A percentile compares a stretch with the other conserved stretches of the same genome.
phyloP scores from a whole-genome alignment of 2,797 vertebrate genomes.

The Molossus alvarezi region DNA sequence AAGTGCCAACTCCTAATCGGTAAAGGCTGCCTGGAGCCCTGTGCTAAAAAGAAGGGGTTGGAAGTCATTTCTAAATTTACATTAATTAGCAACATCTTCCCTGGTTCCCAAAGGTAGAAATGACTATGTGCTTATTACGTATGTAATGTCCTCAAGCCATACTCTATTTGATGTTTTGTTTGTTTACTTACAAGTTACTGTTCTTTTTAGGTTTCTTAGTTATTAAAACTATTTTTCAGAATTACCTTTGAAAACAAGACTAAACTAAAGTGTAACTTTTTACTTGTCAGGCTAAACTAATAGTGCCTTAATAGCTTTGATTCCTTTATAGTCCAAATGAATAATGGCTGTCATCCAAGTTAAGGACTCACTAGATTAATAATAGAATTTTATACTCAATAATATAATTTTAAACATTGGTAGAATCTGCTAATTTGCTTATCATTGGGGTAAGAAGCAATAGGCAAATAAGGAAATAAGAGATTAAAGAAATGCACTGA shows the following conservation, averaged over 20 bases:
- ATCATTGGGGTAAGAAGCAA: constrained; percentile 50
- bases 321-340: constrained; percentile 60
- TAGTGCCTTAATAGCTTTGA: constrained; percentile 55
- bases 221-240: constrained; percentile 78
- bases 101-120: constrained; percentile 32
- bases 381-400: constrained; percentile 61
- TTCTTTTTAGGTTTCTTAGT: constrained; percentile 60
- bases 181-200: constrained; percentile 54
- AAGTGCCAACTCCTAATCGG: constrained; percentile 16
- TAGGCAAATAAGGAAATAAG: constrained; percentile 63
- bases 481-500: constrained; percentile 52
- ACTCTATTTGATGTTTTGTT: constrained; percentile 43
- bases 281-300: constrained; percentile 55
- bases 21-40: constrained; percentile 28
- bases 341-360: constrained; percentile 54
- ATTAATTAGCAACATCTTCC: constrained; percentile 29
- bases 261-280: constrained; percentile 49
- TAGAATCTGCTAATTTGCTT: constrained; percentile 61
- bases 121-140: background rate
- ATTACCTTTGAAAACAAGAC: constrained; percentile 65
- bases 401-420: constrained; percentile 68
- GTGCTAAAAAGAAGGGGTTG: constrained; percentile 37
- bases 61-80: constrained; percentile 53
- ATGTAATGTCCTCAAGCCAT: background rate
- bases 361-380: constrained; percentile 66